Conservation (phyloP, 2,797 vertebrate genomes). For the Mionectes olivaceus region DNA sequence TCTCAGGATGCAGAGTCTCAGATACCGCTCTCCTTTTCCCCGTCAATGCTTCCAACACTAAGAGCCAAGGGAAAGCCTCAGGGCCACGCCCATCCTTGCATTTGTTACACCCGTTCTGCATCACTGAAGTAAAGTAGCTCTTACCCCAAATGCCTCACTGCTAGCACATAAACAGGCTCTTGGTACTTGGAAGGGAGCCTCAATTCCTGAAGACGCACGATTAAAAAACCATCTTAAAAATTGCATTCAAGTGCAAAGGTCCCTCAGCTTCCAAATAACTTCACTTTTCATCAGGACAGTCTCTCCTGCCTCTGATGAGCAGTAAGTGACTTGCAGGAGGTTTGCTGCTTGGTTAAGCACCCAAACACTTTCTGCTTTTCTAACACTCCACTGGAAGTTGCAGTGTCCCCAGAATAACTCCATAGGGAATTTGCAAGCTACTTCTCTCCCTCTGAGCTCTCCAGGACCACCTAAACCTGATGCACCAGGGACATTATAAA, state of each 20-base stretch:
- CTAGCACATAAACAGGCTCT: not conserved
- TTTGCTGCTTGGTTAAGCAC: not conserved
- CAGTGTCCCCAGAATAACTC: not conserved
- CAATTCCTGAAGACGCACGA: not conserved
- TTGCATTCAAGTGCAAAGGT: not conserved
- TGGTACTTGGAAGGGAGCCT: not conserved
- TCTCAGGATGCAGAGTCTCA: not conserved
- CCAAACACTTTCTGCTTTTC: not conserved
- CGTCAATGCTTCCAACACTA: not conserved
- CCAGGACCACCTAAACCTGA: not conserved
- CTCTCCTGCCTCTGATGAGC: not conserved
- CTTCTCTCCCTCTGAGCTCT: not conserved
- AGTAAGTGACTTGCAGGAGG: not conserved
- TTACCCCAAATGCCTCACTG: not conserved
- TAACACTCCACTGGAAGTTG: not conserved
- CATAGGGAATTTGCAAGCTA: not conserved
- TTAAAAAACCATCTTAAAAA: not conserved
- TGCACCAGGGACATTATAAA: not conserved
- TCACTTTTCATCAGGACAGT: not conserved
- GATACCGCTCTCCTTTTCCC: not conserved
- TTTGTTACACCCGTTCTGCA: not conserved
- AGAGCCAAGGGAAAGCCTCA: not conserved
- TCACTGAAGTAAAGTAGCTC: not conserved
- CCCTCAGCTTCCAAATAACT: not conserved
- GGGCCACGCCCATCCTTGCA: not conserved